Conservation (phyloP, 92 coral and sea anemone genomes). For the Parazoanthus swiftii region DNA sequence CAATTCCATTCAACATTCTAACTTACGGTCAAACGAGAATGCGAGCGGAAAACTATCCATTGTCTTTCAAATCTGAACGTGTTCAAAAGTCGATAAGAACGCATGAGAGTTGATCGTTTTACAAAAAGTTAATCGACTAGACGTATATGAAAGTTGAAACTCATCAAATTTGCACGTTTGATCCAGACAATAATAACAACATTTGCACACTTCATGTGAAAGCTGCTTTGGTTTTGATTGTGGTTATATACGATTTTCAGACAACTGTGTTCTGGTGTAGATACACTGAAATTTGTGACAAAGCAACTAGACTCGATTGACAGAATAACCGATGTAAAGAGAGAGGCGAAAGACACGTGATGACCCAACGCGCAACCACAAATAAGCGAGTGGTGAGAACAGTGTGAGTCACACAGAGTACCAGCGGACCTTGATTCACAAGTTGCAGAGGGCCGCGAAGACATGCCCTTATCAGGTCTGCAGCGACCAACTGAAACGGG, state of each 20-base stretch:
- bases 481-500: not conserved
- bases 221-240: not conserved
- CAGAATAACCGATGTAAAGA: constrained; percentile 77
- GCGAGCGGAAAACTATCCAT: no score
- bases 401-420: not conserved
- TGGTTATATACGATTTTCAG: constrained; percentile 46
- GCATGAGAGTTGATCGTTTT: no score
- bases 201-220: not conserved
- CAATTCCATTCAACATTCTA: no score
- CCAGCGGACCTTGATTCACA: constrained; percentile 13
- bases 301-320: constrained; percentile 89
- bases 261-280: constrained; percentile 86
- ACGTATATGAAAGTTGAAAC: no score
- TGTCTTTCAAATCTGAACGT: no score
- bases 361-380: not conserved
- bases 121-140: no score
- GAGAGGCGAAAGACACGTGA: constrained; percentile 37
- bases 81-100: no score
- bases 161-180: no score
- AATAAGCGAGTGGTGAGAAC: not conserved
- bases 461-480: not conserved
- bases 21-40: no score
- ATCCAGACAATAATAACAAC: no score
- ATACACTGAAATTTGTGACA: constrained; percentile 81
- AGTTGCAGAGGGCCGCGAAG: not conserved